Evolutionary conservation across 1,140 invertebrate genomes (phyloP).

Genomic region (Apocrypta bakeri): DNA sequence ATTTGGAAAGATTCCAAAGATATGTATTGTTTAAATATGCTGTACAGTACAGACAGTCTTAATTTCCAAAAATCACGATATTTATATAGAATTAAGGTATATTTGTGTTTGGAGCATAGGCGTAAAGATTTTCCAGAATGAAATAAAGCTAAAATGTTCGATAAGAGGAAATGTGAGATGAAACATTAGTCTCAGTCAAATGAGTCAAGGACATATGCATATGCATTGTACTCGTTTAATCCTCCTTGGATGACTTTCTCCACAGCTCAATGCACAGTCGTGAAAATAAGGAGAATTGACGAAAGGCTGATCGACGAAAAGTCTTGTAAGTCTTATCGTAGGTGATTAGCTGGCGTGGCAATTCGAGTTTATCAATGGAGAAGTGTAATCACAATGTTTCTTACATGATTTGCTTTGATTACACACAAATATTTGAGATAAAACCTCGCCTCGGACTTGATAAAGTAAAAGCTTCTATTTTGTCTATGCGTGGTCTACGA

Average conservation of each 20-base stretch:
- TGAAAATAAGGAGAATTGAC: slow-evolving; percentile 17
- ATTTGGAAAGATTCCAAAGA: no score
- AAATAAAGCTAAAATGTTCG: not conserved
- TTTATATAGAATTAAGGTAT: no score
- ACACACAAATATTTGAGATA: slow-evolving; percentile 10
- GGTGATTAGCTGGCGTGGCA: not conserved
- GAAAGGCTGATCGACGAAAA: not conserved
- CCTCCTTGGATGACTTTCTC: slow-evolving; percentile 29
- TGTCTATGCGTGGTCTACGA: not conserved
- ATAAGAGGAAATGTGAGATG: not conserved
- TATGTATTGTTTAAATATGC: no score
- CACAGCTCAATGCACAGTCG: not conserved
- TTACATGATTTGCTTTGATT: not conserved
- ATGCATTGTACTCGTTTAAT: not conserved
- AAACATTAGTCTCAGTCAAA: not conserved
- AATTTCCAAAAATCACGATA: no score
- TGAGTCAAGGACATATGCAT: slow-evolving; percentile 25
- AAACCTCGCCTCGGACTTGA: not conserved
- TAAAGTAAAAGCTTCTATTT: not conserved
- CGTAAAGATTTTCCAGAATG: not conserved
- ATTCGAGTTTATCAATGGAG: not conserved
- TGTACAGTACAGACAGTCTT: no score
- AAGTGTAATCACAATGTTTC: not conserved
- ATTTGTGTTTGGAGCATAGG: no score
- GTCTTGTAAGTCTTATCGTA: not conserved